Evolutionary conservation across 2,797 vertebrate genomes (phyloP).

Genomic region (Leucoraja ocellata): DNA sequence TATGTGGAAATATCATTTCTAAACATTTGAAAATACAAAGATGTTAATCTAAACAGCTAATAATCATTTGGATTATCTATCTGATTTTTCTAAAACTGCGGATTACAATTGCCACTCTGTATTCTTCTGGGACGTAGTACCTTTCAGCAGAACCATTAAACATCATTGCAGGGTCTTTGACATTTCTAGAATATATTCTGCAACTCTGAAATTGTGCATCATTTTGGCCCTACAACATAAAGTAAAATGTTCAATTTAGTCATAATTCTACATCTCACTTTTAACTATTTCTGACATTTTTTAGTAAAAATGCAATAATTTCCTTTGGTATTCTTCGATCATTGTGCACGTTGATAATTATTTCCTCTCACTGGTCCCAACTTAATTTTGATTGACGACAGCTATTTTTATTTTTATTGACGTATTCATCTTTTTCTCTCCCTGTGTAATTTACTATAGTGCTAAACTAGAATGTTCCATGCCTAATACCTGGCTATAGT

Average conservation of each 20-base stretch:
- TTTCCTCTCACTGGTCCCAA: neutral
- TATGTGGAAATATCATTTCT: neutral
- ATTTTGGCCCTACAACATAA: neutral
- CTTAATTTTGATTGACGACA: neutral
- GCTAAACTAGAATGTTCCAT: too few relatives aligned
- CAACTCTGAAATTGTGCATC: neutral
- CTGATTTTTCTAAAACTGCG: neutral
- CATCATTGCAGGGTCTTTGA: neutral
- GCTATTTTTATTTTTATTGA: too few relatives aligned
- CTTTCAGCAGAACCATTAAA: neutral
- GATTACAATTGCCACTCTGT: neutral
- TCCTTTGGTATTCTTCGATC: neutral
- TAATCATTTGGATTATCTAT: too few relatives aligned
- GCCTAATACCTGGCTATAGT: too few relatives aligned
- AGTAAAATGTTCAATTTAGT: neutral
- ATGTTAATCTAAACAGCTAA: neutral
- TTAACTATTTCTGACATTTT: neutral
- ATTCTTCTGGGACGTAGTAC: neutral
- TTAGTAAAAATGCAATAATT: neutral
- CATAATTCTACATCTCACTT: neutral
- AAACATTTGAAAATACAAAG: neutral
- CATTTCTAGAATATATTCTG: neutral
- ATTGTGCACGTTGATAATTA: neutral
- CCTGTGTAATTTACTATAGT: too few relatives aligned
- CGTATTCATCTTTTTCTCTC: too few relatives aligned